Conservation (phyloP, 2,113 vertebrate genomes). For the Actenoides hombroni region DNA sequence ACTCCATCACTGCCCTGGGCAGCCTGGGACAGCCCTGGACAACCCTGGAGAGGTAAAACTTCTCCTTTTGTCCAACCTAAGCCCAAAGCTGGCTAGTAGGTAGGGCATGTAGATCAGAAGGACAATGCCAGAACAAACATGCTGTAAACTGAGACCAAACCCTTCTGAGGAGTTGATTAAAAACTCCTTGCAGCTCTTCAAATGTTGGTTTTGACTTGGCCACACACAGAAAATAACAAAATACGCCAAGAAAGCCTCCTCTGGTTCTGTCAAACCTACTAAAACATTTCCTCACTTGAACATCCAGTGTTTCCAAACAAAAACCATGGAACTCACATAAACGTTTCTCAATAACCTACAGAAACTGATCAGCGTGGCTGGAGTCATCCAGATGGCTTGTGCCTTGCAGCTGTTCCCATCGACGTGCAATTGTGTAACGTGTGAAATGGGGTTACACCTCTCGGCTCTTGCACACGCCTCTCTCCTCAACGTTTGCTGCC, state of each 20-base stretch:
- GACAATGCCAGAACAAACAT: neutral
- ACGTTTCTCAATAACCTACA: neutral
- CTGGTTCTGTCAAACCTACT: neutral
- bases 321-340: neutral
- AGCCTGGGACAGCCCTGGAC: neutral
- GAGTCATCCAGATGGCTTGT: neutral
- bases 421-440: neutral
- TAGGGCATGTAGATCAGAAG: neutral
- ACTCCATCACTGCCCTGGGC: neutral
- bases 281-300: neutral
- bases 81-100: neutral
- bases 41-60: neutral
- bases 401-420: neutral
- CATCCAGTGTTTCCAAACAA: neutral
- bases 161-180: neutral
- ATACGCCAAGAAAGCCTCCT: neutral
- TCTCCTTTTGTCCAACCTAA: too few species aligned
- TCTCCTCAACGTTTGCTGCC: fast-evolving
- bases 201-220: neutral
- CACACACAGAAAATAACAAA: neutral
- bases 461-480: neutral
- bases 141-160: neutral
- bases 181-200: neutral
- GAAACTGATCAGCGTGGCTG: neutral
- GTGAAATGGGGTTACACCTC: neutral